phyloP scores from a whole-genome alignment of 2,888 invertebrate species.

The Pseudoips prasinana region DNA sequence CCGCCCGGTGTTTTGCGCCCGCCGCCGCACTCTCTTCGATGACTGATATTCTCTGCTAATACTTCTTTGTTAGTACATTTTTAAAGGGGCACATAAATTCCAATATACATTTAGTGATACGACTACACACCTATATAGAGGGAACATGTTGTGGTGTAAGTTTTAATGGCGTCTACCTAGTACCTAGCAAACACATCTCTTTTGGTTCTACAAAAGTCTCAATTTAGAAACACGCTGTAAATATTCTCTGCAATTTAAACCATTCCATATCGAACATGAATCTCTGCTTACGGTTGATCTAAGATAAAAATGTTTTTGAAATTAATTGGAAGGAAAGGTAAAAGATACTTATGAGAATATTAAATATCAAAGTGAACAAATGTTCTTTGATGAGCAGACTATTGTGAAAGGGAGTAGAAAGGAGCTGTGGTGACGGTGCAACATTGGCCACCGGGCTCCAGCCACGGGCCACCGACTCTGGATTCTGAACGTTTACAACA shows the following conservation, averaged over 20 bases:
- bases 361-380: conserved; percentile 34
- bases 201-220: no score
- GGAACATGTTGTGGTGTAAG: conserved; percentile 3
- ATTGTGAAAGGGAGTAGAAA: conserved; percentile 25
- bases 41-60: conserved; percentile 65
- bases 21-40: conserved; percentile 61
- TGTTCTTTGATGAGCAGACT: no score
- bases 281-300: no score
- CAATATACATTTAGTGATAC: no score
- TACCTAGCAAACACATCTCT: no score
- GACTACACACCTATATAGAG: conserved; percentile 13
- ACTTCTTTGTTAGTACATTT: conserved; percentile 63
- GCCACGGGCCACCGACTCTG: conserved; percentile 29
- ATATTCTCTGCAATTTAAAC: no score
- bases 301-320: no score
- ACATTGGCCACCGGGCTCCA: conserved; percentile 32
- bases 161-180: no score
- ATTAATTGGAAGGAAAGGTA: no score
- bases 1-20: conserved; percentile 63
- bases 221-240: no score
- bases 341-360: conserved; percentile 41
- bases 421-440: conserved; percentile 49
- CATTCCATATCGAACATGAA: no score
- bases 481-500: conserved; percentile 71
- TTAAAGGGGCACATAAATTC: no score